Percentiles rank a stretch among this genome's conserved stretches.
Conservation (phyloP, 2,797 vertebrate genomes). For the Anisognathus igniventris region DNA sequence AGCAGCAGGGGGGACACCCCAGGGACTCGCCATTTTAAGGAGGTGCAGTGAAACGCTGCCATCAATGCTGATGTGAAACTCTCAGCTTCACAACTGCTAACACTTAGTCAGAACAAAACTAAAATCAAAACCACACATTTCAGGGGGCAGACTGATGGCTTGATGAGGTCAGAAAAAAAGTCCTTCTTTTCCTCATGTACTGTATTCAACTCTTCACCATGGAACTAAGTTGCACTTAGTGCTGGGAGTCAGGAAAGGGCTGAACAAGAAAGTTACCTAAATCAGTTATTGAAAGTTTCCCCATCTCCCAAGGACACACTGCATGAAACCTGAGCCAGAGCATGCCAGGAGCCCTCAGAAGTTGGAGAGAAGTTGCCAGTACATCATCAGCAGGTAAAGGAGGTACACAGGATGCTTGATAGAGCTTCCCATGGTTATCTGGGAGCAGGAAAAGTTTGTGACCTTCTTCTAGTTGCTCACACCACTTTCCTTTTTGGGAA, state of each 20-base stretch:
- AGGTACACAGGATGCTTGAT: background rate
- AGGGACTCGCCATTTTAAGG: background rate
- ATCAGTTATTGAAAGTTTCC: background rate
- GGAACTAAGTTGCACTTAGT: background rate
- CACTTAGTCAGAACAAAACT: background rate
- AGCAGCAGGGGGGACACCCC: background rate
- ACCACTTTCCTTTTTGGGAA: background rate
- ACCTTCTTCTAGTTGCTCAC: background rate
- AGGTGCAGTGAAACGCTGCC: background rate
- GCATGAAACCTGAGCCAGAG: background rate
- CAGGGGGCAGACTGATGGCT: background rate
- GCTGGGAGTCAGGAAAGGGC: background rate
- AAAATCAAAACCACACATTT: background rate
- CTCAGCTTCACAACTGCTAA: background rate
- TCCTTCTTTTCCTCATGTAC: background rate
- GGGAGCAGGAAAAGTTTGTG: background rate
- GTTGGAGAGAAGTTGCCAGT: background rate
- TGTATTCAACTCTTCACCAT: accelerated
- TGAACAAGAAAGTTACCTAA: background rate
- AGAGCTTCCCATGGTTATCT: background rate
- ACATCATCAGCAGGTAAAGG: background rate
- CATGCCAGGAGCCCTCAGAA: background rate
- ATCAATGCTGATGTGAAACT: background rate
- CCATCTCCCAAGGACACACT: background rate
- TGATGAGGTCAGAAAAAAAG: background rate